phyloP scores from a whole-genome alignment of 2,113 vertebrate species.

The Calidris pugnax region DNA sequence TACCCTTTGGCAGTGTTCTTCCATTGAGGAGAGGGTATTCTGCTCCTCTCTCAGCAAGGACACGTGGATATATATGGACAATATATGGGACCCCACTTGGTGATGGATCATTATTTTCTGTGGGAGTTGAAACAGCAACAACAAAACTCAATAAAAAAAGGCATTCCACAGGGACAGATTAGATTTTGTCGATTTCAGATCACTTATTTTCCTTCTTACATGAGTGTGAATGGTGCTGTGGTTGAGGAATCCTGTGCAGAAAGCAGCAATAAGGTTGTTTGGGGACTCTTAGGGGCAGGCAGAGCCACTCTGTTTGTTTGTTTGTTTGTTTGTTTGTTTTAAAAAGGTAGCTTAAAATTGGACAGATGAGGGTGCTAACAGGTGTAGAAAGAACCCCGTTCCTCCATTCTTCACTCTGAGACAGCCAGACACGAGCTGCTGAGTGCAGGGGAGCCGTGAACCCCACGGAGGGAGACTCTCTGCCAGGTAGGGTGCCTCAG shows the following conservation, averaged over 20 bases:
- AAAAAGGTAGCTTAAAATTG: background rate
- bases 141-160: background rate
- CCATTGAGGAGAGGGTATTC: background rate
- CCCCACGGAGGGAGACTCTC: accelerated
- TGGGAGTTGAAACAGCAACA: background rate
- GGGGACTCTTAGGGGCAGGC: background rate
- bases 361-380: background rate
- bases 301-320: background rate
- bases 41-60: background rate
- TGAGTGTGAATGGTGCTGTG: background rate
- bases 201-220: background rate
- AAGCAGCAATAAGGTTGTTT: background rate
- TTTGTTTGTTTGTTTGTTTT: background rate
- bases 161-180: background rate
- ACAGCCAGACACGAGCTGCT: background rate
- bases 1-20: background rate
- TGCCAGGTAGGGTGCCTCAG: background rate
- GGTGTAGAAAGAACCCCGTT: background rate
- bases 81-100: background rate
- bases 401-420: background rate
- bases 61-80: background rate
- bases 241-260: background rate
- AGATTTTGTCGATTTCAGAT: background rate
- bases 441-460: background rate
- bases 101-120: background rate